phyloP scores from a whole-genome alignment of 2,113 vertebrate genomes.

The Solea solea region DNA sequence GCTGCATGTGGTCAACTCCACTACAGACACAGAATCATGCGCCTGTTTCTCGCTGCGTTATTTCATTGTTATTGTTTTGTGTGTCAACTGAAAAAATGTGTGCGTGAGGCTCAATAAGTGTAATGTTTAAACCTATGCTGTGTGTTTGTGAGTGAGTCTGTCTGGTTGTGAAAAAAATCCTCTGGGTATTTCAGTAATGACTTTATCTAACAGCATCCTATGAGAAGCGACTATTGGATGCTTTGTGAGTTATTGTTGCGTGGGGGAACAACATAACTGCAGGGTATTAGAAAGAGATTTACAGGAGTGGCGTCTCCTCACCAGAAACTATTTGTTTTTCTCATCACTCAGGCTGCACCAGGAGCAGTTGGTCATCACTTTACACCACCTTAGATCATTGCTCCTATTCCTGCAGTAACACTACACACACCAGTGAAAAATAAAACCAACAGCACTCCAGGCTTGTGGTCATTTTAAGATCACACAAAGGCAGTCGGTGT shows the following conservation, averaged over 20 bases:
- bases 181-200: slow-evolving; percentile 30
- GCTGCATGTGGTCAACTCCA: slow-evolving; percentile 21
- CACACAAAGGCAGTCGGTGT: slow-evolving; percentile 15
- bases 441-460: slow-evolving; percentile 10
- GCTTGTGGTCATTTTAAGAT: slow-evolving; percentile 10
- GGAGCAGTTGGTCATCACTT: slow-evolving; percentile 35
- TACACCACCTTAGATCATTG: slow-evolving; percentile 39
- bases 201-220: slow-evolving; percentile 44
- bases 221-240: slow-evolving; percentile 41
- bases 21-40: slow-evolving; percentile 27
- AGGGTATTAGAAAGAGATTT: slow-evolving; percentile 69
- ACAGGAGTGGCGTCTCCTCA: slow-evolving; percentile 18
- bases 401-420: slow-evolving; percentile 43
- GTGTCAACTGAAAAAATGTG: background rate
- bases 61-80: background rate
- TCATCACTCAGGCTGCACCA: slow-evolving; percentile 35
- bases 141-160: slow-evolving; percentile 9
- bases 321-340: slow-evolving; percentile 55
- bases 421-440: slow-evolving; percentile 10
- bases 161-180: slow-evolving; percentile 19
- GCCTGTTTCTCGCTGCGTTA: background rate
- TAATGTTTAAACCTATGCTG: slow-evolving; percentile 9
- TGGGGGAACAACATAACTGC: slow-evolving; percentile 42
- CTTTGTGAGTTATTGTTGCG: slow-evolving; percentile 50
- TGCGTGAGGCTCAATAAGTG: background rate